Conservation (phyloP, 2,888 invertebrate genomes). For the Diaphora mendica region DNA sequence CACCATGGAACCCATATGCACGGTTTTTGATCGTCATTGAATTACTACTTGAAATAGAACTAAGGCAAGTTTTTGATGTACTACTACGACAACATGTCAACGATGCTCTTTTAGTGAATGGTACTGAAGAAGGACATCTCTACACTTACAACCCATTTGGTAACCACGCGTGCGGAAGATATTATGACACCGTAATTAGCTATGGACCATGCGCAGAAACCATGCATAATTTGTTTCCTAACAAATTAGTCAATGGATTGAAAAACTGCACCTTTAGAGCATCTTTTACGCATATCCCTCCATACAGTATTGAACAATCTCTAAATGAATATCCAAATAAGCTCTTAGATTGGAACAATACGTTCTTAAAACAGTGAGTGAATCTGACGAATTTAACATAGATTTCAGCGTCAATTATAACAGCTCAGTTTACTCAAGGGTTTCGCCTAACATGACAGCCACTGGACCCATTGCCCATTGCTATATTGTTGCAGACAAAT, state of each 20-base stretch:
- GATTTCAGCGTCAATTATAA: constrained; percentile 9
- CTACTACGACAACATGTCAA: constrained; percentile 55
- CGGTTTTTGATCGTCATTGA: constrained; percentile 59
- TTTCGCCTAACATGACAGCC: constrained; percentile 33
- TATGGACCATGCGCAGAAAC: constrained; percentile 60
- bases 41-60: constrained; percentile 32
- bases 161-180: constrained; percentile 69
- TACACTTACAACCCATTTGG: constrained; percentile 71
- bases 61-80: constrained; percentile 58
- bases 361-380: constrained; percentile 11
- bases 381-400: constrained; percentile 20
- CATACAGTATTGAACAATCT: constrained; percentile 42
- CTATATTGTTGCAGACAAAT: constrained; percentile 48
- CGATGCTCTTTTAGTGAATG: constrained; percentile 60
- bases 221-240: constrained; percentile 50
- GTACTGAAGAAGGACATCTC: constrained; percentile 52
- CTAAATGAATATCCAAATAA: constrained; percentile 15
- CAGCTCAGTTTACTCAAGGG: not conserved
- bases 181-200: constrained; percentile 57
- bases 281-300: constrained; percentile 58
- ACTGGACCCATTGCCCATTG: constrained; percentile 41
- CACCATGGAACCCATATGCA: constrained; percentile 62
- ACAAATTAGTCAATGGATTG: constrained; percentile 59
- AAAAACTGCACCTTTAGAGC: constrained; percentile 64
- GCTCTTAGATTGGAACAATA: constrained; percentile 22